Evolutionary conservation across 2,113 vertebrate genomes (phyloP).

Genomic region (Marmota monax): DNA sequence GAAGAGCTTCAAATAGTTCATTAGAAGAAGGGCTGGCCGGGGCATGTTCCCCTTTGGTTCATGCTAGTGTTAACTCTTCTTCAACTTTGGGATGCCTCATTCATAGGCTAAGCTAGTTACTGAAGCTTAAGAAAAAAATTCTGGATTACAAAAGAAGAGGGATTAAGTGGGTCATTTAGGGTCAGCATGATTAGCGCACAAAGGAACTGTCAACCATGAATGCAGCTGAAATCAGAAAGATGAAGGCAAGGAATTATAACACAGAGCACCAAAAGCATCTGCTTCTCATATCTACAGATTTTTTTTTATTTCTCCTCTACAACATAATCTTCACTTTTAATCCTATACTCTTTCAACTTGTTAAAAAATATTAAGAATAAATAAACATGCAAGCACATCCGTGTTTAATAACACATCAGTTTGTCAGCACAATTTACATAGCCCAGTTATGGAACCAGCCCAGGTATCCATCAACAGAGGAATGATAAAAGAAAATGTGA

Average conservation of each 20-base stretch:
- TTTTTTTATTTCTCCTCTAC: not conserved
- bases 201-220: not conserved
- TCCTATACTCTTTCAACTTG: not conserved
- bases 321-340: not conserved
- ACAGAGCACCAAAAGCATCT: not conserved
- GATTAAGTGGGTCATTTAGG: not conserved
- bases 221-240: not conserved
- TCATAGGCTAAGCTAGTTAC: not conserved
- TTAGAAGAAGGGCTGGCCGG: too few relatives aligned
- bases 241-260: not conserved
- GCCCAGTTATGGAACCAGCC: too few relatives aligned
- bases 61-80: not conserved
- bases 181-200: not conserved
- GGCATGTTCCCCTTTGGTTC: rapidly evolving
- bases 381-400: not conserved
- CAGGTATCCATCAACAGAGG: too few relatives aligned
- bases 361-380: not conserved
- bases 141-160: not conserved
- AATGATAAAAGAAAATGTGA: too few relatives aligned
- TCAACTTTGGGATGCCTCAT: not conserved
- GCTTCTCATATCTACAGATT: not conserved
- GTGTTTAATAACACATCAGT: too few relatives aligned
- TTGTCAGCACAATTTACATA: too few relatives aligned
- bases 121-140: too few relatives aligned
- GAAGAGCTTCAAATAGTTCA: not conserved